Conservation (phyloP, 30 jellyfish, hydroid and myxozoan species). For the Hydra vulgaris region DNA sequence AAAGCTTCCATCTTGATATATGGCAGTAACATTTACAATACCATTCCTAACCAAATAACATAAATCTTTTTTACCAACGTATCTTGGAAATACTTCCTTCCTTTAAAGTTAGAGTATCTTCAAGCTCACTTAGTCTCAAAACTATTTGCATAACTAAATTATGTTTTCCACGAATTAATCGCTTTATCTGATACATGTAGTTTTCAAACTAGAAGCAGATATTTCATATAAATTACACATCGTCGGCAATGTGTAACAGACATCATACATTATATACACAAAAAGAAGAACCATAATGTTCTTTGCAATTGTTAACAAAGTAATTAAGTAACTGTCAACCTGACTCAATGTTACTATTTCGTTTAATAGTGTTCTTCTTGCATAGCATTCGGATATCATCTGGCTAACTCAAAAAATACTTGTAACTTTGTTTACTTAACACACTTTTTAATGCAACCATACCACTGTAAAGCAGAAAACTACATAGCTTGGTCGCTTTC, state of each 20-base stretch:
- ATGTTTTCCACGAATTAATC: not conserved
- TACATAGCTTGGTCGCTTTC: constrained; percentile 48
- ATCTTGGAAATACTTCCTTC: not conserved
- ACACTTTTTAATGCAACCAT: constrained; percentile 26
- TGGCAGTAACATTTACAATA: not conserved
- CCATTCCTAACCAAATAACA: not conserved
- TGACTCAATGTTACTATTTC: constrained; percentile 14
- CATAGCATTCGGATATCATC: constrained; percentile 27
- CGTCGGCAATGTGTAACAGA: constrained; percentile 25
- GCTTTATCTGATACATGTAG: constrained; percentile 1
- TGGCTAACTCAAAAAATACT: constrained; percentile 20
- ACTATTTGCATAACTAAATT: constrained; percentile 12
- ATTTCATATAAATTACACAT: constrained; percentile 12
- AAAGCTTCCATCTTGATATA: not conserved
- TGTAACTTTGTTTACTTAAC: constrained; percentile 2
- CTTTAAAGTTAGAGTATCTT: not conserved
- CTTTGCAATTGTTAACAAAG: constrained; percentile 25
- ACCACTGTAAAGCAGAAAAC: constrained; percentile 32
- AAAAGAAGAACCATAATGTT: constrained; percentile 23
- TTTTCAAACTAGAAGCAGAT: constrained; percentile 16
- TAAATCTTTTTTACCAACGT: not conserved
- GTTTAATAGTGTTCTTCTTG: constrained; percentile 7
- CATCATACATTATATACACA: constrained; percentile 27
- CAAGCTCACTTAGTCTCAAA: constrained; percentile 3
- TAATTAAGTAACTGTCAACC: constrained; percentile 27